Evolutionary conservation across 92 coral and sea anemone species (phyloP).

Genomic region (Zoanthus sociatus): DNA sequence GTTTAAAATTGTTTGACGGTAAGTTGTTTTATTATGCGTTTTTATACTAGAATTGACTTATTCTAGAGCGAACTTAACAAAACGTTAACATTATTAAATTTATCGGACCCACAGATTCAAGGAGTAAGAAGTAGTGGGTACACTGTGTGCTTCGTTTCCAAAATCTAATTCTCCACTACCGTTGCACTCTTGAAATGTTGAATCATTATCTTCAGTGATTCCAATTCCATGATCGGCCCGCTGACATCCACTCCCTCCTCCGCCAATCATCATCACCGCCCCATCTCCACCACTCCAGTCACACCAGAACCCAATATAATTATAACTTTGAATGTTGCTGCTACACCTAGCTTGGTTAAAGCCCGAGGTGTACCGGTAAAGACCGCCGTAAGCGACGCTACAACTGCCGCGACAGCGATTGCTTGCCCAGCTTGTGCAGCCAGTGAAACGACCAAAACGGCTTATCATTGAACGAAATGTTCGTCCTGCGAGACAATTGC

Average conservation of each 20-base stretch:
- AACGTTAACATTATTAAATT: too few relatives aligned
- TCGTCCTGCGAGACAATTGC: conserved; percentile 62
- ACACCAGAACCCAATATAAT: conserved; percentile 77
- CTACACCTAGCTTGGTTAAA: conserved; percentile 49
- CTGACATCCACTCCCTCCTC: conserved; percentile 55
- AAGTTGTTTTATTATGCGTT: too few relatives aligned
- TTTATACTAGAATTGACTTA: too few relatives aligned
- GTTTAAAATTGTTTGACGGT: too few relatives aligned
- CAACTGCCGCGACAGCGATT: conserved; percentile 65
- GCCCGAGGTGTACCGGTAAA: conserved; percentile 47
- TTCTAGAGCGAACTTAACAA: too few relatives aligned
- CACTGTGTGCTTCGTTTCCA: conserved; percentile 19
- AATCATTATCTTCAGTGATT: conserved; percentile 53
- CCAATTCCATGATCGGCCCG: conserved; percentile 82
- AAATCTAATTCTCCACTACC: conserved; percentile 43
- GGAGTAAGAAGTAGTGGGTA: conserved; percentile 33
- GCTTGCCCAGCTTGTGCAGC: conserved; percentile 59
- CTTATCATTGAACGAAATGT: conserved; percentile 68
- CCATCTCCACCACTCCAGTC: conserved; percentile 64
- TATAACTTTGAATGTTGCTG: conserved; percentile 49
- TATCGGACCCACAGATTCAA: conserved; percentile 46
- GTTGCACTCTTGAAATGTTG: background rate
- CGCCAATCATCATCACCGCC: conserved; percentile 69
- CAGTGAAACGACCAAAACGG: conserved; percentile 66
- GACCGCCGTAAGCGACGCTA: conserved; percentile 64